These are phyloP conservation scores for Baccha elongata DNA, from an alignment of 2,888 invertebrate genomes.

Conservation along the genomic window DNA sequence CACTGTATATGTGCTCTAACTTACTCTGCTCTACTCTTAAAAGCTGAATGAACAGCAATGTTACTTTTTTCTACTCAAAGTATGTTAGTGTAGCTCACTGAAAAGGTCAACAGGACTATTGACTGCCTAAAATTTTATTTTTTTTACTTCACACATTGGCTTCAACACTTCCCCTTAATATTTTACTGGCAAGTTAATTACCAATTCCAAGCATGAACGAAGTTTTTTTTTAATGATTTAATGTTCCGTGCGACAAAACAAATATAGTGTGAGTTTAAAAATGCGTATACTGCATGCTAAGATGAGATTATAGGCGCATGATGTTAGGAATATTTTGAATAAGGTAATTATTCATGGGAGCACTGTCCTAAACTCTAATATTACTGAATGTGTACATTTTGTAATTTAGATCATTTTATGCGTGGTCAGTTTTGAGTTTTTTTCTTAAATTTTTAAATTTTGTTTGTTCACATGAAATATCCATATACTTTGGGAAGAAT, in stretches of 20 bases:
- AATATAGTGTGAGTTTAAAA: background rate
- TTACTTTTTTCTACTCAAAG: too few relatives aligned
- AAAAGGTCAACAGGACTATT: too few relatives aligned
- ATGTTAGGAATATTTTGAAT: slow-evolving; percentile 32
- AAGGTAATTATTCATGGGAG: slow-evolving; percentile 12
- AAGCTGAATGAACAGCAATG: too few relatives aligned
- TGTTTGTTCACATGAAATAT: slow-evolving; percentile 23
- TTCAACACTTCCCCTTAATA: background rate
- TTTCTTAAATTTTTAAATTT: background rate
- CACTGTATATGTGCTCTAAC: too few relatives aligned
- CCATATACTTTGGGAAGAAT: background rate
- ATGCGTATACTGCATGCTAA: slow-evolving; percentile 33
- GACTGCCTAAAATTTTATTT: too few relatives aligned
- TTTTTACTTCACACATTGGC: background rate
- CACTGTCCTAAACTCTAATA: slow-evolving; percentile 18
- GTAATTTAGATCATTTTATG: slow-evolving; percentile 41
- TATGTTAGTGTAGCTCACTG: too few relatives aligned
- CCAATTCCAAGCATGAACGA: slow-evolving; percentile 14
- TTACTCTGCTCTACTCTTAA: too few relatives aligned
- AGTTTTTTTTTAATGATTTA: slow-evolving; percentile 3
- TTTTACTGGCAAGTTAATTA: slow-evolving; percentile 17
- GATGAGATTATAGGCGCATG: slow-evolving; percentile 37
- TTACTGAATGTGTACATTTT: slow-evolving; percentile 20
- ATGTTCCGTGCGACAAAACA: background rate
- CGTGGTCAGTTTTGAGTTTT: slow-evolving; percentile 41